Evolutionary conservation across 2,888 invertebrate species (phyloP).

Genomic region (Dolomedes plantarius): DNA sequence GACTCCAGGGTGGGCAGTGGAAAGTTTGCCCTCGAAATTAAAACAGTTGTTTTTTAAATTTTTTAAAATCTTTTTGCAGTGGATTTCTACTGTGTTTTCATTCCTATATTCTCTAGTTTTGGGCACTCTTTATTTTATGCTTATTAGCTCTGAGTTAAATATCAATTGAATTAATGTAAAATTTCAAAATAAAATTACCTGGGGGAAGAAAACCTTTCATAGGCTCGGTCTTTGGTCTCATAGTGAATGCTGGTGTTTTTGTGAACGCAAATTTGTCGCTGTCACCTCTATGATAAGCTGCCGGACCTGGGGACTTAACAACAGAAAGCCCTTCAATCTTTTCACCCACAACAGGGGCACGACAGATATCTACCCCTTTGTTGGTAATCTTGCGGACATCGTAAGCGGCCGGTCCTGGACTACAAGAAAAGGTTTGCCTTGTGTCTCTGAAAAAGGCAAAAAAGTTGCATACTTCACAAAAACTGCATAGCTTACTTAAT

Average conservation of each 20-base stretch:
- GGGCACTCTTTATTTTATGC: too few relatives aligned
- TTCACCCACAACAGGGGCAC: slow-evolving; percentile 36
- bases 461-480: background rate
- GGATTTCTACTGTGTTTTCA: too few relatives aligned
- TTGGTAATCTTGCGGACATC: slow-evolving; percentile 25
- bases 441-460: background rate
- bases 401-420: slow-evolving; percentile 29
- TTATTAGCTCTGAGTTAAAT: too few relatives aligned
- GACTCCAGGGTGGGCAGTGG: too few relatives aligned
- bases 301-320: slow-evolving; percentile 19
- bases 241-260: slow-evolving; percentile 24
- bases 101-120: too few relatives aligned
- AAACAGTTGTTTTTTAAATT: too few relatives aligned
- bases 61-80: too few relatives aligned
- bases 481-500: background rate
- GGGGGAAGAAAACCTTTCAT: background rate
- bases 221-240: background rate
- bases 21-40: too few relatives aligned
- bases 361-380: slow-evolving; percentile 39
- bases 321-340: background rate
- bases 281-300: slow-evolving; percentile 15
- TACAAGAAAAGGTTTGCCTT: background rate
- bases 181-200: slow-evolving; percentile 21
- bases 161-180: too few relatives aligned
- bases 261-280: background rate